Evolutionary conservation across 1,140 invertebrate species (phyloP).

Genomic region (Lutraria rhynchaena): DNA sequence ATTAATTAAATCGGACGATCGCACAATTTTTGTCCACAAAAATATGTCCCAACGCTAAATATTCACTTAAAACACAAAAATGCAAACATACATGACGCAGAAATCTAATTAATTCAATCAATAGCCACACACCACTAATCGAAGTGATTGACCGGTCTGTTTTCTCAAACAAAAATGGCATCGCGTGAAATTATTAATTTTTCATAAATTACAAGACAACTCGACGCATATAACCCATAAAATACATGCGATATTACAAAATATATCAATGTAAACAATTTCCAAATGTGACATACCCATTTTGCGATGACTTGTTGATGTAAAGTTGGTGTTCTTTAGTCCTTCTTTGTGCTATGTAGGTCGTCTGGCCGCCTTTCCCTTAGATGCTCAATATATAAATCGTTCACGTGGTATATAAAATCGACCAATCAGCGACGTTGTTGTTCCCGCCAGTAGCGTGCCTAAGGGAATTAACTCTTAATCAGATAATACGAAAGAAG

Average conservation of each 20-base stretch:
- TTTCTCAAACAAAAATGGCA: slow-evolving; percentile 45
- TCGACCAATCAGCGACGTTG: slow-evolving; percentile 41
- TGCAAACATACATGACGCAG: too few relatives aligned
- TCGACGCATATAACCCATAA: background rate
- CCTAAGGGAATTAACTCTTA: slow-evolving; percentile 53
- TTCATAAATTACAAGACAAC: background rate
- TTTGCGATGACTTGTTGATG: slow-evolving; percentile 26
- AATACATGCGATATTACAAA: background rate
- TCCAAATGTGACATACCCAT: slow-evolving; percentile 47
- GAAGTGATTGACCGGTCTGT: background rate
- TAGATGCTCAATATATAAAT: slow-evolving; percentile 45
- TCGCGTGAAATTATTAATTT: slow-evolving; percentile 9
- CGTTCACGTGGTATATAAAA: slow-evolving; percentile 52
- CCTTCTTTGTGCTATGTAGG: slow-evolving; percentile 61
- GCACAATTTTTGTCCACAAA: too few relatives aligned
- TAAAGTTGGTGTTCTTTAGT: slow-evolving; percentile 6
- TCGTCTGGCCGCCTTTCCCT: slow-evolving; percentile 58
- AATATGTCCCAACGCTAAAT: too few relatives aligned
- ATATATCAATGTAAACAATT: slow-evolving; percentile 12
- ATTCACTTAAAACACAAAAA: too few relatives aligned
- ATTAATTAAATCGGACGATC: too few relatives aligned
- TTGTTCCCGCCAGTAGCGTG: slow-evolving; percentile 54
- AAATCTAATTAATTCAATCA: too few relatives aligned
- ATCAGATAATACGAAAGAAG: background rate
- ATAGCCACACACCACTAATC: too few relatives aligned